Conservation (phyloP, 2,888 invertebrate species). For the Ormyrus pomaceus region DNA sequence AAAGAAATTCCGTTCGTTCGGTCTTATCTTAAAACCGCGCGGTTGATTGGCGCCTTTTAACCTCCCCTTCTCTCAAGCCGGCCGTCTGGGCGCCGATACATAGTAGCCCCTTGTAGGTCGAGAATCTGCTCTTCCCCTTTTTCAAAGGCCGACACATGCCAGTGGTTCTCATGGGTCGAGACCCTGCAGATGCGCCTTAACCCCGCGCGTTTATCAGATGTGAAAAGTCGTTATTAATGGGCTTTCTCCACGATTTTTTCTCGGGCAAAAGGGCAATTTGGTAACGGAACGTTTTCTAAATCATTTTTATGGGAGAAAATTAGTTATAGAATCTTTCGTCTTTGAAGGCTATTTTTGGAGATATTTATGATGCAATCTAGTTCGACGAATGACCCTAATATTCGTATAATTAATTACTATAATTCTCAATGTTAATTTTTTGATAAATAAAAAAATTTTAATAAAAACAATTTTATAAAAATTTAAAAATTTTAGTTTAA, state of each 20-base stretch:
- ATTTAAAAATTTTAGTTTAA: too few relatives aligned
- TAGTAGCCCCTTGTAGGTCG: constrained; percentile 38
- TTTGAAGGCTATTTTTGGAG: too few relatives aligned
- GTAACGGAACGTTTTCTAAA: too few relatives aligned
- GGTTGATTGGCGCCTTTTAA: constrained; percentile 53
- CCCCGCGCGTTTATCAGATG: constrained; percentile 39
- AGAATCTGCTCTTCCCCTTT: constrained; percentile 38
- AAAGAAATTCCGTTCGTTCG: too few relatives aligned
- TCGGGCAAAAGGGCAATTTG: background rate
- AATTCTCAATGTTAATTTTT: too few relatives aligned
- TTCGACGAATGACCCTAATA: too few relatives aligned
- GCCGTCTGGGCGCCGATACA: constrained; percentile 29
- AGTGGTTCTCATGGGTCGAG: constrained; percentile 58
- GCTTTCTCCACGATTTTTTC: background rate
- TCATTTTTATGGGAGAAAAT: too few relatives aligned
- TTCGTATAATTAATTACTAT: too few relatives aligned
- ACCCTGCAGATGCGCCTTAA: constrained; percentile 22
- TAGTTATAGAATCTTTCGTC: too few relatives aligned
- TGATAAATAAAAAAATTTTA: too few relatives aligned
- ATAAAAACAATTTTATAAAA: too few relatives aligned
- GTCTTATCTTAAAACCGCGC: constrained; percentile 21
- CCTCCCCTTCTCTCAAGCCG: background rate
- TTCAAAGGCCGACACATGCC: constrained; percentile 58
- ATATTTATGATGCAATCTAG: too few relatives aligned
- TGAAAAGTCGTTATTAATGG: constrained; percentile 49